Base-by-base conservation (phyloP, 2,797 vertebrate genomes). In the Syngnathus rostellatus region DNA sequence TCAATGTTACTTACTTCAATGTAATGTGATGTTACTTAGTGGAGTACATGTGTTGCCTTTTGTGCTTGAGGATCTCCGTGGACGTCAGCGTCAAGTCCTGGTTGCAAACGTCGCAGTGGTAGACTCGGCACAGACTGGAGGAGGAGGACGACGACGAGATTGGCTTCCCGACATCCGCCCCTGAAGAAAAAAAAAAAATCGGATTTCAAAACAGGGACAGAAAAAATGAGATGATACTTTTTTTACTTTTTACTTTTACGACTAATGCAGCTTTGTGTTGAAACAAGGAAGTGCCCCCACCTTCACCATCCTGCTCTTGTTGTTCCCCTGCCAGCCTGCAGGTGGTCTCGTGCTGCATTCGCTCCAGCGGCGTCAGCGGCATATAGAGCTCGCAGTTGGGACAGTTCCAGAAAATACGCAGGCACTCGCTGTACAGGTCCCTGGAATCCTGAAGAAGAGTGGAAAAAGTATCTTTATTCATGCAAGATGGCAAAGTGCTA, bases 341-440 rank as follows among this genome's bases (percentile, higher is more conserved):
- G 73, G 86, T 63, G 72, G 83, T 90, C 79, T 95, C 87, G 0
- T 98, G 96, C 57, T 92, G 89, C 75, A 97, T 85, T 11, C 93
- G 92, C 57, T 98, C 95, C 90, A 98, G 60, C 0, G 95, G 95
- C 0, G 95, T 97, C 64, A 98, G 78, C 0, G 96, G 96, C 91
- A 93, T 85, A 83, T 94, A 93, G 61, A 98, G 88, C 64, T 85
- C 86, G 1, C 96, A 98, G 78, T 82, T 87, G 0, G 95, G 93
- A 72, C 96, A 98, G 25, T 77, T 94, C 96, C 96, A 98, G 89
- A 98, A 98, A 3, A 85, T 90, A 9, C 94, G 90, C n/a, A 98
- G 82, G 71, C 96, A 98, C 68, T 95, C 93, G 0, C 91, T 93
- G 81, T 96, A 98, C 38, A 98, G 89, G 57, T 97, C 93, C 0